Evolutionary conservation across 2,888 invertebrate species (phyloP), one percentile per base, ranked within the genome.

Genomic region (Mellilla xanthometata): DNA sequence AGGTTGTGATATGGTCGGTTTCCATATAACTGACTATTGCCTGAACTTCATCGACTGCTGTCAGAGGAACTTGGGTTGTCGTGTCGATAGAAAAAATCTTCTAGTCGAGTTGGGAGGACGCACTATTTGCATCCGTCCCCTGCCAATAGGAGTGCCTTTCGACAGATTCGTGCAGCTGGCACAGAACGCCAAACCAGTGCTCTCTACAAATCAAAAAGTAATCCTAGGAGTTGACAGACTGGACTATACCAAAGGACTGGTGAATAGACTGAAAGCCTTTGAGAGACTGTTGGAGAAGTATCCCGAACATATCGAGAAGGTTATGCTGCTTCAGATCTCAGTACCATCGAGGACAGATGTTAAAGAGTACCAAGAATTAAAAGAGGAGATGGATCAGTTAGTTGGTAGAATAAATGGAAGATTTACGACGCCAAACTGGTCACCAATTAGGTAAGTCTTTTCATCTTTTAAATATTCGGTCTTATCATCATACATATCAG

Each of bases 1-100:
- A 93, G 95, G 95, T 60, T 96, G 97, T 78, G 97, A 97, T 68
- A 95, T 97, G 94, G 96, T 97, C 30, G 96, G 96, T 26, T 97
- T 97, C 76, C 97, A 97, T 74, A 97, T 96, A 62, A 94, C 95
- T 55, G 96, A 97, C 73, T 97, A 97, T 76, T 97, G 97, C 66
- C 81, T 96, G 50, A 97, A 97, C 81, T 97, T 97, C 70, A 95
- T 97, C 23, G 97, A 97, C 71, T 97, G 97, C 74, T 97, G 97
- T 72, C 96, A 96, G 80, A 92, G 96, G 57, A 93, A 94, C 67
- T 88, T 96, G 50, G 97, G 97, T 47, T 96, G 96, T 68, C 94
- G 96, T 74, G 96, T 97, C 7, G 97, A 97, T 76, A 92, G 96
- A 27, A 96, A 96, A 73, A 95, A 96, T 69, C 90, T 96, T 54